Evolutionary conservation across 2,113 vertebrate species (phyloP).

Genomic region (Myanophis thanlyinensis): DNA sequence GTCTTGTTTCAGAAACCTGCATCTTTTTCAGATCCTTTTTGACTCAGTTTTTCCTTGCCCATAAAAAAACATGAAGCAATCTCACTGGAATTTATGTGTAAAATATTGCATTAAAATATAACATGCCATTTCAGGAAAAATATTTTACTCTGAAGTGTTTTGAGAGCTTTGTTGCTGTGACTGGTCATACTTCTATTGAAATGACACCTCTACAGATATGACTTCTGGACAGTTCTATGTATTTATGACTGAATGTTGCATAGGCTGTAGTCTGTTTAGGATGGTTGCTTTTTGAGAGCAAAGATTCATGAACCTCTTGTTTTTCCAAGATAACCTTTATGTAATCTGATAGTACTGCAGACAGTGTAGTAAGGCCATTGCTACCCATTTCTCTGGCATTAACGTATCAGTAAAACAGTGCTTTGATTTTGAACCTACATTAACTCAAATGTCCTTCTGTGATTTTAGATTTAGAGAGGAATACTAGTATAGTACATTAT

Average conservation of each 20-base stretch:
- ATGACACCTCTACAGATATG: not conserved
- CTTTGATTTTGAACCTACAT: constrained; percentile 7
- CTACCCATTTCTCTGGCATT: constrained; percentile 13
- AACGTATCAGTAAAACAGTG: not conserved
- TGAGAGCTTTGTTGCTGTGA: not conserved
- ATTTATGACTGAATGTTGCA: not conserved
- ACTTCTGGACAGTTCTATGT: not conserved
- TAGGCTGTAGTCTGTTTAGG: constrained; percentile 17
- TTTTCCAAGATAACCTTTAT: constrained; percentile 21
- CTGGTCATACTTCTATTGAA: not conserved
- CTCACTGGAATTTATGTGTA: not conserved
- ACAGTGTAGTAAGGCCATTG: not conserved
- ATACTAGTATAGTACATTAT: not conserved
- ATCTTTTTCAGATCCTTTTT: not conserved
- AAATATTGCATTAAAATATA: not conserved
- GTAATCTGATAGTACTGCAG: constrained; percentile 28
- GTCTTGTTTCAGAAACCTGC: not conserved
- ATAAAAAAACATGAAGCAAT: not conserved
- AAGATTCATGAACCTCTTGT: constrained; percentile 33
- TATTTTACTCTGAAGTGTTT: not conserved
- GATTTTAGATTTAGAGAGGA: constrained; percentile 14
- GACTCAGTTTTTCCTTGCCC: not conserved
- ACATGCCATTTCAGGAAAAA: not conserved
- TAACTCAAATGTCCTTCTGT: constrained; percentile 35
- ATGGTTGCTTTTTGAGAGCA: not conserved